phyloP scores from a whole-genome alignment of 30 jellyfish, hydroid and myxozoan species.

The Hydractinia symbiolongicarpus region DNA sequence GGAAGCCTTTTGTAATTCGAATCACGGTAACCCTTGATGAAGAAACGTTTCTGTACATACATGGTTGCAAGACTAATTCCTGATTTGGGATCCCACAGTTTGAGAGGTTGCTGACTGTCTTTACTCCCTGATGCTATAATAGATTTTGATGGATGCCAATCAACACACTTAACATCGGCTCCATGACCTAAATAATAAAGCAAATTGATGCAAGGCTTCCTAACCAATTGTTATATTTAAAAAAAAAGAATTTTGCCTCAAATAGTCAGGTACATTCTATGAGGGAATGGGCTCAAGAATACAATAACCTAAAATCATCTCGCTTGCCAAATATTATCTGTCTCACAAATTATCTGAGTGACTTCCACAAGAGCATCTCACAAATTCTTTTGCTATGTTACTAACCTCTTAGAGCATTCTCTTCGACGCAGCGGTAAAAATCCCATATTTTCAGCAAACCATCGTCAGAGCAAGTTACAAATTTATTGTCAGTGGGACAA shows the following conservation, averaged over 20 bases:
- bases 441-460: conserved; percentile 96
- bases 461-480: conserved; percentile 98
- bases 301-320: too few species aligned
- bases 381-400: neutral
- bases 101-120: conserved; percentile 99
- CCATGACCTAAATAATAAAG: conserved; percentile 83
- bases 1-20: too few species aligned
- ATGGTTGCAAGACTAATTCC: conserved; percentile 86
- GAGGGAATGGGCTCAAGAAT: too few species aligned
- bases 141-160: conserved; percentile 97
- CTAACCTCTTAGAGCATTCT: conserved; percentile 75
- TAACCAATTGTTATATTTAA: too few species aligned
- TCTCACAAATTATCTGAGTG: too few species aligned
- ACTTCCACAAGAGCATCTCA: too few species aligned
- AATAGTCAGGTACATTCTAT: too few species aligned
- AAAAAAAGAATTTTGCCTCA: too few species aligned
- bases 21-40: too few species aligned
- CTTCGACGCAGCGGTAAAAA: conserved; percentile 91
- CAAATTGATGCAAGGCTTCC: neutral
- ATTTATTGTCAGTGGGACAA: conserved; percentile 98
- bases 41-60: conserved; percentile 30
- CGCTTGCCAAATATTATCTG: too few species aligned
- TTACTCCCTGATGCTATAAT: conserved; percentile 96
- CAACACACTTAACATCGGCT: conserved; percentile 95
- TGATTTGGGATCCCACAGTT: conserved; percentile 93